Conservation (phyloP, 2,113 vertebrate species). For the Antennarius striatus region DNA sequence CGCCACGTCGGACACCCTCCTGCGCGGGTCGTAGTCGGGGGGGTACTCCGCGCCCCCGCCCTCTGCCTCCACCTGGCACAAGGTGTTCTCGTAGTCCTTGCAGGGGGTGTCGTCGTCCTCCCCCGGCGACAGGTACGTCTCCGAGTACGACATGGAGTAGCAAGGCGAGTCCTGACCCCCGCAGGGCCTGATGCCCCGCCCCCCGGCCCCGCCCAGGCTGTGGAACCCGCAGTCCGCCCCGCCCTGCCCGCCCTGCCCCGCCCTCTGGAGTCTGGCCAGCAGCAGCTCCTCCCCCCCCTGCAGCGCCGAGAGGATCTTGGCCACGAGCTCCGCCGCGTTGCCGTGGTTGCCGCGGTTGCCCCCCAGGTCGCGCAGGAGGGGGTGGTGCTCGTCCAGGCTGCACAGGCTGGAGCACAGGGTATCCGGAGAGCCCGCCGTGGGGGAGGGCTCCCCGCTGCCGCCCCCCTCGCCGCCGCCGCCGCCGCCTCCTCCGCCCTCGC, state of each 20-base stretch:
- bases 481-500: slow-evolving; percentile 78
- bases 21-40: slow-evolving; percentile 69
- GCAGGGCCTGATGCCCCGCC: slow-evolving; percentile 78
- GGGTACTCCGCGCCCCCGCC: slow-evolving; percentile 44
- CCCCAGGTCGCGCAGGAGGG: slow-evolving; percentile 82
- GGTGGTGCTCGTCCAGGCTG: slow-evolving; percentile 91
- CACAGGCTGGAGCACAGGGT: slow-evolving; percentile 95
- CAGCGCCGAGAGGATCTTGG: slow-evolving; percentile 88
- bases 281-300: slow-evolving; percentile 85
- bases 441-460: slow-evolving; percentile 88
- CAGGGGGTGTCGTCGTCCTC: slow-evolving; percentile 87
- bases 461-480: slow-evolving; percentile 82
- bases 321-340: slow-evolving; percentile 85
- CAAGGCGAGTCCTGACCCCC: slow-evolving; percentile 84
- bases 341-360: slow-evolving; percentile 59
- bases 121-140: slow-evolving; percentile 87
- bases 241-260: slow-evolving; percentile 73
- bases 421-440: slow-evolving; percentile 88
- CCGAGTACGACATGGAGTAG: slow-evolving; percentile 87
- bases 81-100: slow-evolving; percentile 84
- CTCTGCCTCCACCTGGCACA: slow-evolving; percentile 66
- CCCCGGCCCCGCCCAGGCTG: slow-evolving; percentile 77
- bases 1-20: slow-evolving; percentile 90
- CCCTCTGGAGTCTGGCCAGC: slow-evolving; percentile 85
- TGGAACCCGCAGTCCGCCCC: slow-evolving; percentile 86